Percentiles rank a stretch among this genome's conserved stretches.
Conservation (phyloP, 2,797 vertebrate species). For the Helarctos malayanus region DNA sequence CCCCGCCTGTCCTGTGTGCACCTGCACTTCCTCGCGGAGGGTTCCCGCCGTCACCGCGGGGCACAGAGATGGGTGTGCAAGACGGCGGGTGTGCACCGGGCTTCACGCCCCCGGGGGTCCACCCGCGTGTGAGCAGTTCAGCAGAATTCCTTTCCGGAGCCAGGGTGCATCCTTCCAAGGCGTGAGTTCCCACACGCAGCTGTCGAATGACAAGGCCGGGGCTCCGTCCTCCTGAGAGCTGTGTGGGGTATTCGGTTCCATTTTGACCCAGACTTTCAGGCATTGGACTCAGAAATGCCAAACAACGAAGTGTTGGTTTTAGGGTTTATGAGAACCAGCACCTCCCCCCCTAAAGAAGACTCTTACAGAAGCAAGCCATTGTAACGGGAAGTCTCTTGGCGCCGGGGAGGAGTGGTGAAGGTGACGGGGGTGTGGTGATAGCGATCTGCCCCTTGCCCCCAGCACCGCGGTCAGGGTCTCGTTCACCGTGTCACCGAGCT, state of each 20-base stretch:
- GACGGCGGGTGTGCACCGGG: not conserved
- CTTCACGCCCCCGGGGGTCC: not conserved
- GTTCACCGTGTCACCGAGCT: fast-evolving
- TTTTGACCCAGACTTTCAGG: not conserved
- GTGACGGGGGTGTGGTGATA: not conserved
- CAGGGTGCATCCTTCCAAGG: not conserved
- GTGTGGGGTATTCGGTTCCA: not conserved
- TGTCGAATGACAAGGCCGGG: not conserved
- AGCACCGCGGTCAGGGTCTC: fast-evolving
- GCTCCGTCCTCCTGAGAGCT: fast-evolving
- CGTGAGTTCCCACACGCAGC: fast-evolving
- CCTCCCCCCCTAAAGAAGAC: not conserved
- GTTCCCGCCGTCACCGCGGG: not conserved
- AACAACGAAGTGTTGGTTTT: not conserved
- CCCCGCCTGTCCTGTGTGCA: fast-evolving
- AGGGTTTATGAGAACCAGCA: not conserved
- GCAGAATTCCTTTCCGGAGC: not conserved
- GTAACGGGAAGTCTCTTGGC: not conserved
- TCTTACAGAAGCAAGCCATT: not conserved
- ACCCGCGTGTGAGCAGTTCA: fast-evolving
- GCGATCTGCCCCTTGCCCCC: too few relatives aligned
- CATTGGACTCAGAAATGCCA: not conserved
- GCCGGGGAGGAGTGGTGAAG: fast-evolving
- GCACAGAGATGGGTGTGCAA: not conserved
- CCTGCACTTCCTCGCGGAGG: fast-evolving